Percentiles rank a stretch among this genome's conserved stretches.
phyloP scores from a whole-genome alignment of 2,113 vertebrate species.

The Stegostoma tigrinum region DNA sequence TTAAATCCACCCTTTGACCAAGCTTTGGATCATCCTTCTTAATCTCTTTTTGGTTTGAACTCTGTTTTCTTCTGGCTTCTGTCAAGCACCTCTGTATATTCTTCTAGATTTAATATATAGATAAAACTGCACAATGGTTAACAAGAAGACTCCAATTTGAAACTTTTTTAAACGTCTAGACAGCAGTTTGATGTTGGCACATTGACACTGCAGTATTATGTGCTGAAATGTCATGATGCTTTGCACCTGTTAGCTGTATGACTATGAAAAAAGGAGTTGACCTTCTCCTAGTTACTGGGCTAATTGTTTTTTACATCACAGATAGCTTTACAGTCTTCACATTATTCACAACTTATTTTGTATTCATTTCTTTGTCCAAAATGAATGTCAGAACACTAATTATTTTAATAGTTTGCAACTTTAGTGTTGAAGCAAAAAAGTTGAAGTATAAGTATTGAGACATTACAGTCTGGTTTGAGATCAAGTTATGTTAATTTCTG shows the following conservation, averaged over 20 bases:
- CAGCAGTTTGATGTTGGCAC: neutral
- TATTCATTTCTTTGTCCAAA: neutral
- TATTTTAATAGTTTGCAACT: neutral
- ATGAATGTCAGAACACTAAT: neutral
- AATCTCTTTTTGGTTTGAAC: neutral
- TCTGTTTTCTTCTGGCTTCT: neutral
- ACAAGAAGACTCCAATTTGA: neutral
- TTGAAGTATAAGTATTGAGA: neutral
- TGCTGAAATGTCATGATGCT: neutral
- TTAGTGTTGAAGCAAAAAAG: neutral
- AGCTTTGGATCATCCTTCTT: neutral
- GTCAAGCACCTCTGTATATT: neutral
- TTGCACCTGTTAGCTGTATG: neutral
- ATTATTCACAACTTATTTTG: neutral
- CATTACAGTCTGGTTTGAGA: neutral
- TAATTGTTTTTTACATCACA: neutral
- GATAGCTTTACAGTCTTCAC: neutral
- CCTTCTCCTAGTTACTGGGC: neutral
- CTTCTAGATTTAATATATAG: neutral
- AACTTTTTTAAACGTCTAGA: neutral
- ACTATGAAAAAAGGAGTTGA: neutral
- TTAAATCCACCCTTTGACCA: neutral
- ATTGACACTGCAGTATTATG: neutral
- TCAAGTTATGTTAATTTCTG: neutral
- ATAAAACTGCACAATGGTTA: neutral